These are phyloP conservation scores for Papilio xuthus DNA, from an alignment of 1,140 invertebrate genomes.

Conservation along the genomic window DNA sequence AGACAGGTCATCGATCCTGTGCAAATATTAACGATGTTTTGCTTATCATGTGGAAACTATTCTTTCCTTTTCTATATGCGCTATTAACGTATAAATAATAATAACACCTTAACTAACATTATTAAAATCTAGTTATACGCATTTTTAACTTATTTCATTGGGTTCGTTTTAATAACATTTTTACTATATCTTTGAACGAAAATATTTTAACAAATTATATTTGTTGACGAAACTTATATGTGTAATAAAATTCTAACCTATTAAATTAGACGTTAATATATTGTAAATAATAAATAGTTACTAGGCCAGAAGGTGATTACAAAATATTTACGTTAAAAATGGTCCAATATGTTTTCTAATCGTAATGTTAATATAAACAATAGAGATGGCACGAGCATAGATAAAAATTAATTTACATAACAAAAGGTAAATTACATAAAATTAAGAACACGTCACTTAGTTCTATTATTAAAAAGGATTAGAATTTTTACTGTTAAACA, in stretches of 20 bases:
- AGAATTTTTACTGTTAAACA: not conserved
- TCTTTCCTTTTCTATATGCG: not conserved
- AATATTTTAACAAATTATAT: too few relatives aligned
- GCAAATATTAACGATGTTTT: not conserved
- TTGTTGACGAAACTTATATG: too few relatives aligned
- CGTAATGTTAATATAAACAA: conserved; percentile 16
- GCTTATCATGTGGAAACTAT: not conserved
- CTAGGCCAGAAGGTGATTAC: not conserved
- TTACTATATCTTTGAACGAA: too few relatives aligned
- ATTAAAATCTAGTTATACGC: too few relatives aligned
- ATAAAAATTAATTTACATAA: conserved; percentile 8
- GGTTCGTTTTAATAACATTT: too few relatives aligned
- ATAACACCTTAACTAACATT: not conserved
- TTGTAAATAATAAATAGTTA: not conserved
- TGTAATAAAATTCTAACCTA: not conserved
- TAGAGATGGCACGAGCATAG: conserved; percentile 14
- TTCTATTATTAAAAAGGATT: not conserved
- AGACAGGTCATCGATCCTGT: not conserved
- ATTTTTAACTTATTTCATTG: too few relatives aligned
- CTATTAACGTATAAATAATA: not conserved
- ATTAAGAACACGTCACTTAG: not conserved
- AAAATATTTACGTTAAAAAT: conserved; percentile 18
- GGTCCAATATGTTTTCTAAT: conserved; percentile 1
- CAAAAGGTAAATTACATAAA: not conserved
- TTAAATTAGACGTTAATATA: not conserved